These are phyloP conservation scores for Salvelinus alpinus DNA, from an alignment of 2,113 vertebrate genomes.

Conservation along the genomic window DNA sequence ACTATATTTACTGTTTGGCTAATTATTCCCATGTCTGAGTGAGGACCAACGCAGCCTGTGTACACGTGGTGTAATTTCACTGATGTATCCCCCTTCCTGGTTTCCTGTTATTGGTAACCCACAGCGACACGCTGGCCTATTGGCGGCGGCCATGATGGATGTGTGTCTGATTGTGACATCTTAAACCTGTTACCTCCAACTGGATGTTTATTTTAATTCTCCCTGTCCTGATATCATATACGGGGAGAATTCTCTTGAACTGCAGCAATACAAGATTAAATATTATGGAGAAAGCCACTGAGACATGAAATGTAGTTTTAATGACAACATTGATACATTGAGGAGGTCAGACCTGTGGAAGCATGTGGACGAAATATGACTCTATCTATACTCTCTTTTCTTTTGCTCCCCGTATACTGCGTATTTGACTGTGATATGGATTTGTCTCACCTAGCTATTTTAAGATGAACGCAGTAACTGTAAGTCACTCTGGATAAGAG, in stretches of 20 bases:
- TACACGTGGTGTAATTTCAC: constrained; percentile 19
- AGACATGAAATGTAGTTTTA: constrained; percentile 76
- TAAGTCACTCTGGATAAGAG: no score
- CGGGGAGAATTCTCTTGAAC: constrained; percentile 63
- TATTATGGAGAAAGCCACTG: constrained; percentile 70
- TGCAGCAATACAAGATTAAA: constrained; percentile 63
- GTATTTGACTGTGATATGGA: no score
- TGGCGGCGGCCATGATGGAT: constrained; percentile 61
- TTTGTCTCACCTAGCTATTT: no score
- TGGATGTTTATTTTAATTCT: constrained; percentile 75
- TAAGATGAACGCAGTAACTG: no score
- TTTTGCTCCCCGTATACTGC: no score
- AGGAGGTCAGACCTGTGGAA: constrained; percentile 50
- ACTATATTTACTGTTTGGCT: constrained; percentile 66
- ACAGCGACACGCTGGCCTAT: constrained; percentile 51
- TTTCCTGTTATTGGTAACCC: constrained; percentile 43
- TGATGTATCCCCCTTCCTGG: constrained; percentile 25
- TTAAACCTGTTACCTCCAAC: constrained; percentile 76
- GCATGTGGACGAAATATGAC: constrained; percentile 57
- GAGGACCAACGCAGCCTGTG: constrained; percentile 6
- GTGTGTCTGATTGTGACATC: constrained; percentile 69
- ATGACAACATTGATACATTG: constrained; percentile 71
- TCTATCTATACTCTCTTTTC: constrained; percentile 13
- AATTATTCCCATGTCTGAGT: constrained; percentile 70
- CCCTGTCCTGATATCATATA: constrained; percentile 60